These are phyloP conservation scores for Verasper variegatus DNA, from an alignment of 2,113 vertebrate genomes.

Conservation along the genomic window DNA sequence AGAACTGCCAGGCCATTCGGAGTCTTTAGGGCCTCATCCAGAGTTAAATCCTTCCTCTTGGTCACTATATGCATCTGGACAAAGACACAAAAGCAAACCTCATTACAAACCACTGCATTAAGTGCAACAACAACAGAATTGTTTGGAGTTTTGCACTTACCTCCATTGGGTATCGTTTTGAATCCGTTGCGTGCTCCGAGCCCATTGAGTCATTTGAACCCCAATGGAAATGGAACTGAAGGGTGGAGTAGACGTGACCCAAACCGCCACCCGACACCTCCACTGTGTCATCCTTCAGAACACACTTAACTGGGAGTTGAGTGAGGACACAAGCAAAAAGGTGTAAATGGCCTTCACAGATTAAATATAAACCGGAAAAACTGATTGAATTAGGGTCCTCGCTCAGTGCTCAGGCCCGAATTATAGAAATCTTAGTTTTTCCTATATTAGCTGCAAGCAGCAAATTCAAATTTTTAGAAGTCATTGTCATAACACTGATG, in stretches of 20 bases:
- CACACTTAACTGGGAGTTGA: slow-evolving; percentile 61
- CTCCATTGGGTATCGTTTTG: slow-evolving; percentile 75
- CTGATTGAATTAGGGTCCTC: too few species aligned
- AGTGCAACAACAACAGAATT: too few species aligned
- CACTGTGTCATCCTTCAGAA: slow-evolving; percentile 36
- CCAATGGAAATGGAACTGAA: slow-evolving; percentile 81
- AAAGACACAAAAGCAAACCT: background rate
- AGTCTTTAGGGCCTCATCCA: slow-evolving; percentile 38
- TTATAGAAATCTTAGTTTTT: too few species aligned
- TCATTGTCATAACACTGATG: too few species aligned
- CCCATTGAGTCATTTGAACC: slow-evolving; percentile 48
- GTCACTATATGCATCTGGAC: slow-evolving; percentile 77
- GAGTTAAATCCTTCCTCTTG: slow-evolving; percentile 66
- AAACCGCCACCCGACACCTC: slow-evolving; percentile 68
- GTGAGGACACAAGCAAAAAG: background rate
- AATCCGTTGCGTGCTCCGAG: slow-evolving; percentile 74
- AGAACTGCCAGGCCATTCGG: slow-evolving; percentile 72
- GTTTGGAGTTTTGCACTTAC: slow-evolving; percentile 11
- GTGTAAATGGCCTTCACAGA: background rate
- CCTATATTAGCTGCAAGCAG: background rate
- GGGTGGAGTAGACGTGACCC: slow-evolving; percentile 52
- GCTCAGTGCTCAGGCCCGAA: too few species aligned
- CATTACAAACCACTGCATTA: too few species aligned
- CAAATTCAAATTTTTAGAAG: background rate
- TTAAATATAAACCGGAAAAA: background rate